phyloP scores from a whole-genome alignment of 1,140 invertebrate species.

The Physella acuta region DNA sequence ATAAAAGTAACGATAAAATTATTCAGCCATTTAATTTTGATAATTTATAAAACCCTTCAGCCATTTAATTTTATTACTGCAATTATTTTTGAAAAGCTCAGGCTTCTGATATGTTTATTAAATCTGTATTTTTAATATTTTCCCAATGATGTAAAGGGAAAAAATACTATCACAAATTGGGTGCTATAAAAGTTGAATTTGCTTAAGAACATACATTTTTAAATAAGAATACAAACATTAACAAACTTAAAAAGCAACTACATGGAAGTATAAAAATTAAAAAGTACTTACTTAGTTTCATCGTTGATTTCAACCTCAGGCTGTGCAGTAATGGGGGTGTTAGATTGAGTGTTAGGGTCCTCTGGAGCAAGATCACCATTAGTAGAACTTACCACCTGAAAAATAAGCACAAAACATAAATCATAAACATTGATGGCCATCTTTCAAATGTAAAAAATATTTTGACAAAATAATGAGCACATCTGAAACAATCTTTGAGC shows the following conservation, averaged over 20 bases:
- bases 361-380: conserved; percentile 93
- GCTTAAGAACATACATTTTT: background rate
- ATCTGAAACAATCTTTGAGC: too few relatives aligned
- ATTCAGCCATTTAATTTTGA: too few relatives aligned
- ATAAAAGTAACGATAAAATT: too few relatives aligned
- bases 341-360: conserved; percentile 93
- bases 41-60: too few relatives aligned
- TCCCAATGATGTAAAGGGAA: background rate
- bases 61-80: too few relatives aligned
- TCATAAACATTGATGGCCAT: too few relatives aligned
- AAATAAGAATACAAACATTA: too few relatives aligned
- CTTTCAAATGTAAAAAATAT: too few relatives aligned
- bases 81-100: too few relatives aligned
- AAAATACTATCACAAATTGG: background rate
- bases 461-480: too few relatives aligned
- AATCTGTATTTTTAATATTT: background rate
- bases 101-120: too few relatives aligned
- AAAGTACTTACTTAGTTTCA: conserved; percentile 63
- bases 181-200: background rate
- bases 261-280: background rate
- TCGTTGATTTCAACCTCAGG: conserved; percentile 79
- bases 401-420: too few relatives aligned
- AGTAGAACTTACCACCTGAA: conserved; percentile 92
- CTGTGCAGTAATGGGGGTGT: conserved; percentile 82
- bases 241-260: background rate